phyloP scores from a whole-genome alignment of 2,113 vertebrate species.

The Eleginops maclovinus region DNA sequence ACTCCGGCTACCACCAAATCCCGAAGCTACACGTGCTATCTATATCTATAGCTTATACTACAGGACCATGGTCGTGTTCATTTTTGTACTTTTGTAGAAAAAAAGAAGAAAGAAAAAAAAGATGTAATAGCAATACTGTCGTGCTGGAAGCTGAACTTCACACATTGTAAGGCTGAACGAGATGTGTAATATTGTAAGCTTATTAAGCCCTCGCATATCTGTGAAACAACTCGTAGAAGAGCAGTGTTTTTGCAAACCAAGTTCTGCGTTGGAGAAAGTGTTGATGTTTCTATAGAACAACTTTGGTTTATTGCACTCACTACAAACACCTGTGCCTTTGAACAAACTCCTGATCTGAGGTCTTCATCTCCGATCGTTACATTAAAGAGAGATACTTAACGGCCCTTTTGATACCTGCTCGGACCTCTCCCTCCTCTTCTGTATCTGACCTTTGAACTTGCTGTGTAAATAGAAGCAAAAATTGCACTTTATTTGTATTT shows the following conservation, averaged over 20 bases:
- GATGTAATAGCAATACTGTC: slow-evolving; percentile 76
- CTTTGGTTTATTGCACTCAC: slow-evolving; percentile 70
- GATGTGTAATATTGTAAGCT: slow-evolving; percentile 43
- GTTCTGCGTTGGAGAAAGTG: slow-evolving; percentile 67
- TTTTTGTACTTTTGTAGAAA: slow-evolving; percentile 75
- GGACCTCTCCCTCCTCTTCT: slow-evolving; percentile 36
- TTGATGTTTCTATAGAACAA: slow-evolving; percentile 50
- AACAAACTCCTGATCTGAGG: slow-evolving; percentile 72
- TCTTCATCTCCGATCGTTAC: slow-evolving; percentile 19
- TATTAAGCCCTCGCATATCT: slow-evolving; percentile 50
- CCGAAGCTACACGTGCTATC: slow-evolving; percentile 59
- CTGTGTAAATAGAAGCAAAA: slow-evolving; percentile 66
- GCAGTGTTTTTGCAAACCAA: slow-evolving; percentile 58
- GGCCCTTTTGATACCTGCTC: slow-evolving; percentile 58
- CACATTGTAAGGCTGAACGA: slow-evolving; percentile 31
- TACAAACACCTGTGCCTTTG: slow-evolving; percentile 83
- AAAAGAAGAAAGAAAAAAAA: slow-evolving; percentile 43
- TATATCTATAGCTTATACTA: slow-evolving; percentile 55
- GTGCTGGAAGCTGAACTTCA: slow-evolving; percentile 60
- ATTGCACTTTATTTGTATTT: slow-evolving; percentile 83
- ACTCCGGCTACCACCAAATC: slow-evolving; percentile 58
- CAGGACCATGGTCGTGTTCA: slow-evolving; percentile 67
- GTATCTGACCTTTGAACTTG: slow-evolving; percentile 62
- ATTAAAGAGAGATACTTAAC: slow-evolving; percentile 15
- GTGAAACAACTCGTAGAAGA: slow-evolving; percentile 63